Base-by-base conservation (phyloP, 2,888 invertebrate genomes). In the Cremastinae sp. region DNA sequence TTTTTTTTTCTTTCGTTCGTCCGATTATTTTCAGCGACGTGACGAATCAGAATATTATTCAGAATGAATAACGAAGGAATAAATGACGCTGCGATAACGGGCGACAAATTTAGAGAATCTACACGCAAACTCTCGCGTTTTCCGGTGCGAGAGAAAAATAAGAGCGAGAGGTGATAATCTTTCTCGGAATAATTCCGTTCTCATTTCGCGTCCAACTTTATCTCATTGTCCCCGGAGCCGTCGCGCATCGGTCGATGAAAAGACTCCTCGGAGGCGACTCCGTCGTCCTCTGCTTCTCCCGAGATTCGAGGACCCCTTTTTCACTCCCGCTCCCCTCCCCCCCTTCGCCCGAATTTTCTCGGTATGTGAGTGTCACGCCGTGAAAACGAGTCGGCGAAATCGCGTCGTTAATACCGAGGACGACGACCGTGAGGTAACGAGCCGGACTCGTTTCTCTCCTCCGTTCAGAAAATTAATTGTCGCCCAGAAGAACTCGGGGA, bases 391-490 rank as follows among this genome's bases (percentile, higher is more conserved):
- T 59, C 41, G 45, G 36, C 36, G 70, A 65, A 28, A 75, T 75
- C 75, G 70, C 59, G 59, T 75, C 75, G 70, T 75, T 75, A 65
- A 70, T 70, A 65, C 59, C 70, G 70, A 70, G 65, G 65, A 65
- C 59, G 61, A 59, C 53, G 61, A 66, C 22, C 45, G 45, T 28
- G 54, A 53, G 64, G 62, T 75, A 75, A 75, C 70, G 75, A 75
- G 70, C 59, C n/a, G 59, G 53, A 45, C 64, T 53, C 36, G 53
- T 28, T 59, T 59, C n/a, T 38, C 59, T 65, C 45, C 28, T 45
- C n/a, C 70, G 59, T 43, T 70, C 70, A 43, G 54, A 75, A 70
- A 70, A 65, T 75, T 75, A 75, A 75, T 75, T 75, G 70, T 75
- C 75, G n/a, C n/a, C 43, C 18, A 59, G 59, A 69, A 43, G 53